Conservation (phyloP, 2,797 vertebrate species). For the Sciaenops ocellatus region DNA sequence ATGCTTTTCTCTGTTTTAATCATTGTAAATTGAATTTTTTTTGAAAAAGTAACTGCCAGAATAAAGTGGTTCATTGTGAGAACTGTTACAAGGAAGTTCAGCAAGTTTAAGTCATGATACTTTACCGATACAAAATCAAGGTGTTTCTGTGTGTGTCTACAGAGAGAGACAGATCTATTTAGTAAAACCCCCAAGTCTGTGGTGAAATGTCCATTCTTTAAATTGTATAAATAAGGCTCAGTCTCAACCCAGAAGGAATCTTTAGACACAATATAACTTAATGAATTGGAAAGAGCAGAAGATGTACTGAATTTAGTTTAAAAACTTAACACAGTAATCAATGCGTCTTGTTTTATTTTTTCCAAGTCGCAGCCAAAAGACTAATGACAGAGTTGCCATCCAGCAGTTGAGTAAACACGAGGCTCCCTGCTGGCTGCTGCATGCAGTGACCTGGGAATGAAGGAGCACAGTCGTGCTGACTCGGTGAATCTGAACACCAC, state of each 20-base stretch:
- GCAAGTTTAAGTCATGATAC: background rate
- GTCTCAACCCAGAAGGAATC: slow-evolving; percentile 40
- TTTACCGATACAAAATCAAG: background rate
- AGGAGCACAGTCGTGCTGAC: slow-evolving; percentile 72
- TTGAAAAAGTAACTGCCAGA: background rate
- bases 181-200: slow-evolving; percentile 18
- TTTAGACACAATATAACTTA: slow-evolving; percentile 49
- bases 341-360: slow-evolving; percentile 43
- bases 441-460: slow-evolving; percentile 74
- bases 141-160: background rate
- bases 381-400: slow-evolving; percentile 71
- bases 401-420: slow-evolving; percentile 70
- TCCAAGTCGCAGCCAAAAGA: slow-evolving; percentile 68
- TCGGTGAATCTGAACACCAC: slow-evolving; percentile 69
- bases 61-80: background rate
- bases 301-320: slow-evolving; percentile 46
- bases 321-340: slow-evolving; percentile 65
- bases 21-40: background rate
- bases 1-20: background rate
- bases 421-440: slow-evolving; percentile 71
- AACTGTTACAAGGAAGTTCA: background rate
- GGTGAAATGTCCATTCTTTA: slow-evolving; percentile 41
- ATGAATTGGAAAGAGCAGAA: slow-evolving; percentile 49
- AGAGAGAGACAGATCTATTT: slow-evolving; percentile 7
- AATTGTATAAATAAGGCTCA: slow-evolving; percentile 33